These are phyloP conservation scores for Byasa hedistus DNA, from an alignment of 2,888 invertebrate species.

Conservation along the genomic window DNA sequence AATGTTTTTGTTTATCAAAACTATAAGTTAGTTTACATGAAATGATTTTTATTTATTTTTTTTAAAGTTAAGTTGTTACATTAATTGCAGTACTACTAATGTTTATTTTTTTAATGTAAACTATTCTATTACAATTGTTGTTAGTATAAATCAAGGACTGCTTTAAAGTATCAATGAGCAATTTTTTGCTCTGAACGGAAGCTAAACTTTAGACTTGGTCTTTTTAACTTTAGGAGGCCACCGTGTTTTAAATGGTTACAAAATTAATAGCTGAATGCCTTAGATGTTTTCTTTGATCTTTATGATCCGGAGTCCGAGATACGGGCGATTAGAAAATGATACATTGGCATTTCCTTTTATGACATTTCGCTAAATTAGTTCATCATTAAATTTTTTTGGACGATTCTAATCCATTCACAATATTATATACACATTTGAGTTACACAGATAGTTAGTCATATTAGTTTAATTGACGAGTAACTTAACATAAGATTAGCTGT, in stretches of 20 bases:
- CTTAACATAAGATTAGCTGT: too few relatives aligned
- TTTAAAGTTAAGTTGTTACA: not conserved
- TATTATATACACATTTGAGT: too few relatives aligned
- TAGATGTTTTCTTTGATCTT: constrained; percentile 22
- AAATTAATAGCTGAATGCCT: constrained; percentile 12
- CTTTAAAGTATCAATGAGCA: too few relatives aligned
- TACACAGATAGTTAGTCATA: too few relatives aligned
- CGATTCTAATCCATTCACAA: too few relatives aligned
- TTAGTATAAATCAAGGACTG: too few relatives aligned
- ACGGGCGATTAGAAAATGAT: constrained; percentile 20
- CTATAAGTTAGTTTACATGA: not conserved
- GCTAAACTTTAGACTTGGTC: too few relatives aligned
- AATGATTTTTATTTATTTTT: not conserved
- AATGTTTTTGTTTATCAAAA: not conserved
- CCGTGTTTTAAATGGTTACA: constrained; percentile 3
- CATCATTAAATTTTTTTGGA: not conserved
- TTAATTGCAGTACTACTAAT: too few relatives aligned
- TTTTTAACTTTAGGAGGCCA: not conserved
- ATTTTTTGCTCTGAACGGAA: not conserved
- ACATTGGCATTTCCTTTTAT: constrained; percentile 18
- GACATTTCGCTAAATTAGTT: constrained; percentile 11
- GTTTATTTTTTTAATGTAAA: too few relatives aligned
- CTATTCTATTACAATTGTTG: too few relatives aligned
- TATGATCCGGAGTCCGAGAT: constrained; percentile 14
- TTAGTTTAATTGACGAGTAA: too few relatives aligned